phyloP scores from a whole-genome alignment of 2,888 invertebrate species.

The Metacarcinus magister region DNA sequence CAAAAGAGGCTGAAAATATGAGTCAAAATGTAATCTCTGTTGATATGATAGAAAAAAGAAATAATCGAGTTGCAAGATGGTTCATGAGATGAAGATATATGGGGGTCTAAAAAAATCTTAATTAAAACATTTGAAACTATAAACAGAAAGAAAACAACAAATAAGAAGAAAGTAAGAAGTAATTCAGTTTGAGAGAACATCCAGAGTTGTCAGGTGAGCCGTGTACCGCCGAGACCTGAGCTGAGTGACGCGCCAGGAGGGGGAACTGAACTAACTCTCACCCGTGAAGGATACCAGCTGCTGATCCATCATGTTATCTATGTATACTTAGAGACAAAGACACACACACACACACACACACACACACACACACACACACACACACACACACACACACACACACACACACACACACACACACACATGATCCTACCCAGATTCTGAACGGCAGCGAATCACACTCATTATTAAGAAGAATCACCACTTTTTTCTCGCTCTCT shows the following conservation, averaged over 20 bases:
- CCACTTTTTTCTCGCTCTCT: background rate
- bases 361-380: constrained; percentile 47
- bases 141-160: background rate
- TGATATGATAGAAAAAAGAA: background rate
- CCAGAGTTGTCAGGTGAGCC: background rate
- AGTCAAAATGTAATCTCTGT: background rate
- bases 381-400: constrained; percentile 49
- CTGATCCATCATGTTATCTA: background rate
- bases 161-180: background rate
- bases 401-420: constrained; percentile 4
- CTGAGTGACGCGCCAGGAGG: background rate
- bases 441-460: background rate
- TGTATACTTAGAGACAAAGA: background rate
- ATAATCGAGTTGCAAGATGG: background rate
- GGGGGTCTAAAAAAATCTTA: background rate
- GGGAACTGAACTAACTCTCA: background rate
- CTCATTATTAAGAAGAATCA: background rate
- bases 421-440: background rate
- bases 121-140: background rate
- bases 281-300: background rate
- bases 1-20: background rate
- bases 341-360: constrained; percentile 27
- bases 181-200: background rate
- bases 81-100: background rate
- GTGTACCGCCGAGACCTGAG: background rate